Evolutionary conservation across 1,140 invertebrate species (phyloP), one percentile per base, ranked within the genome.

Genomic region (Cecropterus lyciades): DNA sequence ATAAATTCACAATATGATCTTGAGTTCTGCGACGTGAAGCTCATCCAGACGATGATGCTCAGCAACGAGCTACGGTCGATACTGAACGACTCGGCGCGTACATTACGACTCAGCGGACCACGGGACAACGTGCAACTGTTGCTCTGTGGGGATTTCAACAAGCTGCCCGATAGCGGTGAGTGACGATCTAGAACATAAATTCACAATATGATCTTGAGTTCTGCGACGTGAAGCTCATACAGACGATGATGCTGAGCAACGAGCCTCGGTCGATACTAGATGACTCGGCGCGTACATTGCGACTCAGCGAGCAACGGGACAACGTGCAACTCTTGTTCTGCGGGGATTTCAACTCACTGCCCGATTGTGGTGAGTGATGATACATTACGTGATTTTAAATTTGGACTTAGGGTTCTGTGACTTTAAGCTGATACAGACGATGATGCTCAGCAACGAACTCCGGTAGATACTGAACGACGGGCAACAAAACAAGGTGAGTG

Each of bases 181-280:
- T n/a, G n/a, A n/a, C n/a, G n/a, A n/a, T n/a, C n/a, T n/a, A n/a
- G n/a, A n/a, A n/a, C n/a, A n/a, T n/a, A n/a, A n/a, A n/a, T n/a
- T n/a, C n/a, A n/a, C n/a, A n/a, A n/a, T n/a, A n/a, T n/a, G 99
- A 99, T 94, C 99, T 99, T 0, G 99, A 99, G 93, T 99, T 97
- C 89, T 99, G 98, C 83, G 20, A 24, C 20, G 20, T 24, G 20
- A 3, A 24, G 20, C 20, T 24, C 20, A 5, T 24, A 1, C 5
- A 24, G 20, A 24, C 20, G 1, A 3, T 24, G 20, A 24, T 24
- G 5, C 5, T 24, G 20, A 24, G 98, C 20, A 5, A 24, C 20
- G 5, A 24, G 5, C 1, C 1, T 24, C 20, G 20, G 1, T 24
- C 20, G 5, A 24, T 98, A 73, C 93, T 97, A 48, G 97, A 98